Evolutionary conservation across 1,140 invertebrate species (phyloP).

Genomic region (Macrocentrus cingulum): DNA sequence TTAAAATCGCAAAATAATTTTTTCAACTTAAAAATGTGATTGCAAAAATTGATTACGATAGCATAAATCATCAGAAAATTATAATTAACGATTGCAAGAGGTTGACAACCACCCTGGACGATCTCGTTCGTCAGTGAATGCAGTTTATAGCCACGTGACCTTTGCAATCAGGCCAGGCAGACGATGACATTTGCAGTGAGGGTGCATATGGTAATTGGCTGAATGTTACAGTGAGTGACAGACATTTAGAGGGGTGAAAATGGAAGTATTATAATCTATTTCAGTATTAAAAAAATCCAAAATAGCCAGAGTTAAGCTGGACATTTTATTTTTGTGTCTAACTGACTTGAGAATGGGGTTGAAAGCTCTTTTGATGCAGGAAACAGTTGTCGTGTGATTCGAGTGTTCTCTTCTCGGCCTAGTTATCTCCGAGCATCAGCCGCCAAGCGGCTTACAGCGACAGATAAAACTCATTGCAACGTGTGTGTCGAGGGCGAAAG

Average conservation of each 20-base stretch:
- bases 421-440: conserved; percentile 29
- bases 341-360: conserved; percentile 3
- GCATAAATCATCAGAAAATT: too few relatives aligned
- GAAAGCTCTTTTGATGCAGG: conserved; percentile 24
- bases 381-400: conserved; percentile 39
- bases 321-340: not conserved
- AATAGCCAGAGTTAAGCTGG: too few relatives aligned
- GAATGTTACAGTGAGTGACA: not conserved
- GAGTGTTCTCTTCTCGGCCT: conserved; percentile 29
- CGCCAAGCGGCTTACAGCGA: too few relatives aligned
- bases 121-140: too few relatives aligned
- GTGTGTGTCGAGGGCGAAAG: too few relatives aligned
- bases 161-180: conserved; percentile 6
- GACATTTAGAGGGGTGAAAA: not conserved
- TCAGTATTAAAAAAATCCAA: not conserved
- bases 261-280: not conserved
- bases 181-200: not conserved
- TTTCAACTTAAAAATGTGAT: too few relatives aligned
- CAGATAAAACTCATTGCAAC: too few relatives aligned
- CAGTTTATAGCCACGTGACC: not conserved
- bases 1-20: too few relatives aligned
- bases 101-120: too few relatives aligned
- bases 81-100: too few relatives aligned
- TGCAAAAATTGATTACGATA: too few relatives aligned
- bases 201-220: conserved; percentile 3